Conservation (phyloP, 2,888 invertebrate species). For the Pyrrhosoma nymphula region DNA sequence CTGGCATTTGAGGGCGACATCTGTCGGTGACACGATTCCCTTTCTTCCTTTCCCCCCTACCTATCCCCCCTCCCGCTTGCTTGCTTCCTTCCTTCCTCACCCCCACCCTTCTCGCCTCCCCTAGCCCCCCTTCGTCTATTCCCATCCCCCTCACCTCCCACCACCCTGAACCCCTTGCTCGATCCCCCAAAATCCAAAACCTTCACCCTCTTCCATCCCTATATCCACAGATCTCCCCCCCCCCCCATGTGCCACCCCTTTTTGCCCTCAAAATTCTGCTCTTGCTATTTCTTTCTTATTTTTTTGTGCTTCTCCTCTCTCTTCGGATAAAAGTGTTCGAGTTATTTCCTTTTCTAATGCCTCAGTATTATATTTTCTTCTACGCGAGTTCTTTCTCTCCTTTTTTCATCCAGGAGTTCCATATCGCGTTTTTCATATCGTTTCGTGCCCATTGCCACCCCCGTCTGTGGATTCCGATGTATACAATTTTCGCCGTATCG, state of each 20-base stretch:
- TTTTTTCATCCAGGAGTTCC: not conserved
- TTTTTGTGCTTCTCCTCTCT: not conserved
- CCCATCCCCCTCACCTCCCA: not conserved
- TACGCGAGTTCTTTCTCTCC: not conserved
- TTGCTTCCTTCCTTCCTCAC: not conserved
- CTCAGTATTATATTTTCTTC: not conserved
- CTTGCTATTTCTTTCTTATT: not conserved
- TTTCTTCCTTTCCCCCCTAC: conserved; percentile 8
- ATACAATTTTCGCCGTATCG: not conserved
- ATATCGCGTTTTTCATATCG: not conserved
- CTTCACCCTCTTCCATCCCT: not conserved
- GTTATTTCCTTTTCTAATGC: not conserved
- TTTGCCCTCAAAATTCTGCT: not conserved
- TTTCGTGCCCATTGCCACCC: not conserved
- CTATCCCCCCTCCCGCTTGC: not conserved
- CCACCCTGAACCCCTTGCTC: not conserved
- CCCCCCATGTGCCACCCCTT: not conserved
- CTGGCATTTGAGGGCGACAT: conserved; percentile 63
- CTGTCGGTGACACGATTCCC: conserved; percentile 61
- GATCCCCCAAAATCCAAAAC: conserved; percentile 13
- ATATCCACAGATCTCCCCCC: not conserved
- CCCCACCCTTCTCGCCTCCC: not conserved
- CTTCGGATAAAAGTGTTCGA: not conserved
- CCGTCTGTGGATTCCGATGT: not conserved
- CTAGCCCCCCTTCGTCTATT: not conserved